These are phyloP conservation scores for Scortum barcoo DNA, from an alignment of 2,113 vertebrate genomes.

Conservation along the genomic window DNA sequence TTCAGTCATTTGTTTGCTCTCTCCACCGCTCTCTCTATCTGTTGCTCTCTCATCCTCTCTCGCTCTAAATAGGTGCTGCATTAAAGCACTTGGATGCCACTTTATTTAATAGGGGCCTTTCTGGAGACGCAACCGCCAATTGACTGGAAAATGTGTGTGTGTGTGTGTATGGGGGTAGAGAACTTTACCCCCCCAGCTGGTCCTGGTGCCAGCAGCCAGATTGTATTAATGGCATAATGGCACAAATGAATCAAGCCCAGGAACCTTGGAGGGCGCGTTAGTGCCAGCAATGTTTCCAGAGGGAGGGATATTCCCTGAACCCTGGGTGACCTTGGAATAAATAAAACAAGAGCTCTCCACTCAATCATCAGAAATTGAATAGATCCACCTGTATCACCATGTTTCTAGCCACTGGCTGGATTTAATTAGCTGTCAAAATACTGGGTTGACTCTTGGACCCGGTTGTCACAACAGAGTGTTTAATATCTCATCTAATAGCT, in stretches of 20 bases:
- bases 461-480: conserved; percentile 36
- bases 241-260: conserved; percentile 73
- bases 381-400: conserved; percentile 30
- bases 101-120: conserved; percentile 68
- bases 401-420: conserved; percentile 18
- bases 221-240: conserved; percentile 77
- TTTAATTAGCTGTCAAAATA: conserved; percentile 69
- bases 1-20: conserved; percentile 10
- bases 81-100: conserved; percentile 63
- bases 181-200: conserved; percentile 30
- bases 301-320: conserved; percentile 69
- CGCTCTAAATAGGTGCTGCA: conserved; percentile 58
- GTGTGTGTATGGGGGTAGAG: background rate
- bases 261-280: conserved; percentile 46
- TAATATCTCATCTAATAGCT: conserved; percentile 34
- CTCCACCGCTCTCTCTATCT: conserved; percentile 21
- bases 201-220: conserved; percentile 61
- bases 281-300: conserved; percentile 54
- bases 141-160: conserved; percentile 29
- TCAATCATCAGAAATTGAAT: conserved; percentile 19
- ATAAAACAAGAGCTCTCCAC: conserved; percentile 43
- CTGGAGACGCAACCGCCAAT: conserved; percentile 37
- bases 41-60: conserved; percentile 10
- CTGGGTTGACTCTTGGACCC: conserved; percentile 11
- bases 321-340: conserved; percentile 63